phyloP scores from a whole-genome alignment of 2,888 invertebrate genomes.

The Lepidocyrtoides sp. region DNA sequence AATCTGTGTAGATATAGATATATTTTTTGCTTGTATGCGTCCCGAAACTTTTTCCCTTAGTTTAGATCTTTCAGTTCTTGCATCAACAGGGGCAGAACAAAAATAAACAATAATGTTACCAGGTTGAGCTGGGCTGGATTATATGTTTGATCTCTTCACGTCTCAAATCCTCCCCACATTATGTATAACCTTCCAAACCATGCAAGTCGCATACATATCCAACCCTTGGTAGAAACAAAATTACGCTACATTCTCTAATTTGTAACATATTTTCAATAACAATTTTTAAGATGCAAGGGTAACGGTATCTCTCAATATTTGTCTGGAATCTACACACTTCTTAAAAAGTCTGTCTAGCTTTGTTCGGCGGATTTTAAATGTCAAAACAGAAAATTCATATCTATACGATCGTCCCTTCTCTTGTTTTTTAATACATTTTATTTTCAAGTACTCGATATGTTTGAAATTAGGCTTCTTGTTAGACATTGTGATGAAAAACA shows the following conservation, averaged over 20 bases:
- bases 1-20: not conserved
- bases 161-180: conserved; percentile 1
- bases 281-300: not conserved
- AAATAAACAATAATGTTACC: conserved; percentile 55
- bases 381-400: conserved; percentile 63
- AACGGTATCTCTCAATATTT: not conserved
- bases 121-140: conserved; percentile 62
- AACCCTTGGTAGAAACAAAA: not conserved
- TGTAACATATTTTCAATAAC: not conserved
- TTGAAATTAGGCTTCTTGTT: not conserved
- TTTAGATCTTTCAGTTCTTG: not conserved
- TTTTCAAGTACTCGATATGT: not conserved
- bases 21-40: not conserved
- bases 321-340: not conserved
- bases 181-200: not conserved
- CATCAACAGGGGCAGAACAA: conserved; percentile 48
- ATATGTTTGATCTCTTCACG: conserved; percentile 70
- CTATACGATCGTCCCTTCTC: not conserved
- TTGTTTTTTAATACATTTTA: not conserved
- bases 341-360: conserved; percentile 54
- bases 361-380: conserved; percentile 63
- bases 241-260: not conserved
- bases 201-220: not conserved
- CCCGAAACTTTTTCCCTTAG: not conserved
- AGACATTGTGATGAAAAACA: too few species aligned